Base-by-base conservation (phyloP, 2,888 invertebrate genomes). In the Cantharis lateralis region DNA sequence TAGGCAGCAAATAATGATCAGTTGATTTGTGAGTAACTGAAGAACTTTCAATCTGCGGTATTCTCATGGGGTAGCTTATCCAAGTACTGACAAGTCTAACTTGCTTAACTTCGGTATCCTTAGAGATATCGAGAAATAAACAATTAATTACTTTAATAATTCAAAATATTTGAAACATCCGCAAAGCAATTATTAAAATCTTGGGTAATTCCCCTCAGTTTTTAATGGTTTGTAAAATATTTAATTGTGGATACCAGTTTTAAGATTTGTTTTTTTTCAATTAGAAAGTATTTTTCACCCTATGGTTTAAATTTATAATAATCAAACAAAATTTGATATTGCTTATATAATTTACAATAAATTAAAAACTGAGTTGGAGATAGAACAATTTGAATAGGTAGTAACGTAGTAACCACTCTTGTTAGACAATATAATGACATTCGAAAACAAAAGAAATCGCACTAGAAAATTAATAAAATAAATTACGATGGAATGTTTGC, bases 391-490 rank as follows among this genome's bases (percentile, higher is more conserved):
- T 32, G 32, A 32, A 11, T 13, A 32, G 2, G 11, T 13, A 32
- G 32, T 4, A 13, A 2, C 13, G 1, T 11, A 32, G 13, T 13
- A 0, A 3, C 3, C 3, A 32, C 13, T 13, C n/a, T n/a, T n/a
- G n/a, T n/a, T 48, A n/a, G 48, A 48, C 13, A n/a, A 32, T 48
- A n/a, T 32, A 3, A 32, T 48, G n/a, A 48, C 32, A 32, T 48
- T 48, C n/a, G n/a, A 48, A 48, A 48, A 63, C 63, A 16, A 63
- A 63, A 16, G 18, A 63, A 16, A 20, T 71, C 28, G 32, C 63
- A 71, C 32, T 66, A 48, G 16, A 7, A 61, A 66, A 72, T 68
- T 68, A 68, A 72, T 72, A 66, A 66, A 68, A 72, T 72, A 66
- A 66, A 66, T 16, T 48, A n/a, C 32, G 66, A 72, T 20, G 24